Conservation (phyloP, 2,113 vertebrate genomes). For the Tachuris rubrigastra region DNA sequence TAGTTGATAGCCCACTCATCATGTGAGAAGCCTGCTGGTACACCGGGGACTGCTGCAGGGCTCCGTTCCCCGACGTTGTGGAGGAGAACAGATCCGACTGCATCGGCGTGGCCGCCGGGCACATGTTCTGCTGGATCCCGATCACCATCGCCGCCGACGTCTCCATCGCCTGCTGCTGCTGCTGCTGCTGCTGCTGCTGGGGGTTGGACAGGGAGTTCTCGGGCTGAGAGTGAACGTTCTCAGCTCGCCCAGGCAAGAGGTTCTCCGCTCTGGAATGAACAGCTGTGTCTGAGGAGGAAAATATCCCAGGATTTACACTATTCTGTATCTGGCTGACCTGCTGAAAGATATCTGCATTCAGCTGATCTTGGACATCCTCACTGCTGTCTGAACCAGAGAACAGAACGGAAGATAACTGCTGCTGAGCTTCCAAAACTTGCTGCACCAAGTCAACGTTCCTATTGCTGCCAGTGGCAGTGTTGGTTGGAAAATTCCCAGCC, state of each 20-base stretch:
- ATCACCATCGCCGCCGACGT: conserved; percentile 81
- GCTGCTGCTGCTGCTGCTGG: conserved; percentile 84
- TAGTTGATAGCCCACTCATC: conserved; percentile 69
- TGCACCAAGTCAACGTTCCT: conserved; percentile 79
- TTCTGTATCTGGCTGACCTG: conserved; percentile 81
- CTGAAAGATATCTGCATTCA: conserved; percentile 83
- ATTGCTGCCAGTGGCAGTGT: conserved; percentile 61
- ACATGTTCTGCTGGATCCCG: conserved; percentile 81
- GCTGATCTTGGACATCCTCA: conserved; percentile 80
- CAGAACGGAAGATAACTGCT: conserved; percentile 81
- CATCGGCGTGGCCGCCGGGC: conserved; percentile 80
- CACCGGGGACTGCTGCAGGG: conserved; percentile 78
- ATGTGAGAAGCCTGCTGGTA: conserved; percentile 78
- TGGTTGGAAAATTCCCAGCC: conserved; percentile 82
- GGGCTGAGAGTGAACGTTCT: conserved; percentile 76
- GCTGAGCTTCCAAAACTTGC: conserved; percentile 82
- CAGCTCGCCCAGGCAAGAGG: conserved; percentile 74
- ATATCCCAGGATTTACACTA: conserved; percentile 73
- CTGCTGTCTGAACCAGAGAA: conserved; percentile 77
- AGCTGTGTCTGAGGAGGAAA: conserved; percentile 73
- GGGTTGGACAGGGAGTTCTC: conserved; percentile 83
- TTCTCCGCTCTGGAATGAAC: conserved; percentile 75
- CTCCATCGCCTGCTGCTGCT: conserved; percentile 88
- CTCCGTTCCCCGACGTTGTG: conserved; percentile 67
- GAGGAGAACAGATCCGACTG: conserved; percentile 87